phyloP scores from a whole-genome alignment of 2,888 invertebrate species.

The Octonoba sinensis region DNA sequence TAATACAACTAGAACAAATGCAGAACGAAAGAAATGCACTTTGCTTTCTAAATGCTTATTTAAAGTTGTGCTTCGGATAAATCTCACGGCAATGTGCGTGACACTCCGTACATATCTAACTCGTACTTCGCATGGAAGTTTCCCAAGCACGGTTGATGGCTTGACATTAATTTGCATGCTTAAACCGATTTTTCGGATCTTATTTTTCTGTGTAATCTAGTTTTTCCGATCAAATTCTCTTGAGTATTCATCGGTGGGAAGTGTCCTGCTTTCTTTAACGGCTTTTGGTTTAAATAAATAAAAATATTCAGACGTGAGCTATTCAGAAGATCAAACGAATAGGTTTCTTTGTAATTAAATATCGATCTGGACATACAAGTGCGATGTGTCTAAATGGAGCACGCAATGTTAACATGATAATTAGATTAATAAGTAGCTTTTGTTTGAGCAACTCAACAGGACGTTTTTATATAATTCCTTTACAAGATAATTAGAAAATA shows the following conservation, averaged over 20 bases:
- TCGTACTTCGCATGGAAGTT: conserved; percentile 29
- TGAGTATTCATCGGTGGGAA: no score
- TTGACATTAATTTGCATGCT: conserved; percentile 24
- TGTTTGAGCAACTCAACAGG: no score
- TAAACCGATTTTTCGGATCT: conserved; percentile 10
- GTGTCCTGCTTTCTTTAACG: no score
- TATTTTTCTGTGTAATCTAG: neutral
- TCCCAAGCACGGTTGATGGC: conserved; percentile 3
- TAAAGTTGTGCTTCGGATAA: conserved; percentile 14
- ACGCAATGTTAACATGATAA: no score
- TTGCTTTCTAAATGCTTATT: conserved; percentile 41
- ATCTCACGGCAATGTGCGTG: conserved; percentile 40
- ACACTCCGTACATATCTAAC: conserved; percentile 11
- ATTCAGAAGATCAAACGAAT: no score
- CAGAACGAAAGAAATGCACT: conserved; percentile 4
- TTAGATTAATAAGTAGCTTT: no score
- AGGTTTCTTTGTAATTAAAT: conserved; percentile 1
- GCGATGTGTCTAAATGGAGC: no score
- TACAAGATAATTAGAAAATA: no score
- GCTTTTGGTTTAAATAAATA: no score
- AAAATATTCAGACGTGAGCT: no score
- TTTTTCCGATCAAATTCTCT: conserved; percentile 3
- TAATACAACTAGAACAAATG: neutral
- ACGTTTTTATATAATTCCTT: no score
- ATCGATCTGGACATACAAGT: neutral